Percentiles rank a stretch among this genome's conserved stretches.
Evolutionary conservation across 2,113 vertebrate species (phyloP).

Genomic region (Oncorhynchus clarkii): DNA sequence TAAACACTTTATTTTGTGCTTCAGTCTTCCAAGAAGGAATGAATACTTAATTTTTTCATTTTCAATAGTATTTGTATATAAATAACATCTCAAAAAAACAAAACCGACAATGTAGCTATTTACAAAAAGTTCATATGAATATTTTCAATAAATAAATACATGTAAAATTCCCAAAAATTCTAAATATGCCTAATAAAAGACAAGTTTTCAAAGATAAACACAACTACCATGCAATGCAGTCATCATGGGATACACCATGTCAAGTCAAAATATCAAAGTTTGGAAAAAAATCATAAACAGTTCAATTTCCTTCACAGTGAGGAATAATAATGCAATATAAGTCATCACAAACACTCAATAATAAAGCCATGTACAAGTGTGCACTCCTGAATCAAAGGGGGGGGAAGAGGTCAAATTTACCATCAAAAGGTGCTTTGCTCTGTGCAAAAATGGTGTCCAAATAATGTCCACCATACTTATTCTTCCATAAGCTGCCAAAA

Average conservation of each 20-base stretch:
- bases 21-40: constrained; percentile 66
- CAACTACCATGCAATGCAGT: constrained; percentile 63
- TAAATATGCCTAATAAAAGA: constrained; percentile 57
- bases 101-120: constrained; percentile 55
- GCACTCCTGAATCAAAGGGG: constrained; percentile 62
- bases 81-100: constrained; percentile 75
- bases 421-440: constrained; percentile 68
- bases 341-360: constrained; percentile 58
- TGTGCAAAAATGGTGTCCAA: constrained; percentile 76
- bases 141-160: constrained; percentile 74
- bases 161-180: constrained; percentile 60
- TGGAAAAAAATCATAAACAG: constrained; percentile 54
- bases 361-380: constrained; percentile 71
- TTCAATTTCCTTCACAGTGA: constrained; percentile 61
- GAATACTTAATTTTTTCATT: constrained; percentile 42
- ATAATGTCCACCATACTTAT: constrained; percentile 58
- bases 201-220: constrained; percentile 47
- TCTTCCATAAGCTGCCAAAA: constrained; percentile 67
- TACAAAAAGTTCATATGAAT: constrained; percentile 64
- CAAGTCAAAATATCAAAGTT: constrained; percentile 50
- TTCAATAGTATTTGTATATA: constrained; percentile 69
- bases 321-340: constrained; percentile 37
- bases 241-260: constrained; percentile 66
- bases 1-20: constrained; percentile 70
- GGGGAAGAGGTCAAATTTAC: constrained; percentile 24